These are phyloP conservation scores for Synanthedon tipuliformis DNA, from an alignment of 2,888 invertebrate species.

Conservation along the genomic window DNA sequence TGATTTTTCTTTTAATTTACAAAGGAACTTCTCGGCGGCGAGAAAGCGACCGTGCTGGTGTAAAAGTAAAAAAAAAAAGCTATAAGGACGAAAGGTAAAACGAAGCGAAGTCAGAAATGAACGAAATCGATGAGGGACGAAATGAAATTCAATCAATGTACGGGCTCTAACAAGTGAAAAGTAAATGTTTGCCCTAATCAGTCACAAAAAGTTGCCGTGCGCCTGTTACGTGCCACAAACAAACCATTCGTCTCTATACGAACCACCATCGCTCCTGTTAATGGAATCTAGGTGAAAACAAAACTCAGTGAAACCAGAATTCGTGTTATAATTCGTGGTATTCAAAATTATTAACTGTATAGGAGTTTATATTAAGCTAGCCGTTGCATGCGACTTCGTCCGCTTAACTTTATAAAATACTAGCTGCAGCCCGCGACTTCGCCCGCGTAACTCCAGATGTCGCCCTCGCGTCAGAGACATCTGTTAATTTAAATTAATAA, in stretches of 20 bases:
- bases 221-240: constrained; percentile 16
- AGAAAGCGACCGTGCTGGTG: background rate
- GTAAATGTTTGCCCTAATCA: constrained; percentile 41
- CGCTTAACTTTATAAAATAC: too few species aligned
- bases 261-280: background rate
- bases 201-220: constrained; percentile 18
- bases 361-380: too few species aligned
- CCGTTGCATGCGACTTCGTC: too few species aligned
- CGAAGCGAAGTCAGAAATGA: background rate
- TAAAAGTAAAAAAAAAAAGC: background rate
- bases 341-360: too few species aligned
- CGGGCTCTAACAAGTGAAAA: constrained; percentile 20
- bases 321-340: too few species aligned
- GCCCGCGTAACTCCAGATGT: too few species aligned
- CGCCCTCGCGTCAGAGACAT: too few species aligned
- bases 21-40: background rate
- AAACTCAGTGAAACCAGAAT: background rate
- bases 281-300: background rate
- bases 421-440: too few species aligned
- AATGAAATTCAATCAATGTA: constrained; percentile 22
- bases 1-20: background rate
- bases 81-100: background rate
- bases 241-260: constrained; percentile 1
- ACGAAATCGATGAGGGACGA: background rate
- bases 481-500: too few species aligned